Conservation (phyloP, 2,113 vertebrate species). For the Elaphurus davidianus region DNA sequence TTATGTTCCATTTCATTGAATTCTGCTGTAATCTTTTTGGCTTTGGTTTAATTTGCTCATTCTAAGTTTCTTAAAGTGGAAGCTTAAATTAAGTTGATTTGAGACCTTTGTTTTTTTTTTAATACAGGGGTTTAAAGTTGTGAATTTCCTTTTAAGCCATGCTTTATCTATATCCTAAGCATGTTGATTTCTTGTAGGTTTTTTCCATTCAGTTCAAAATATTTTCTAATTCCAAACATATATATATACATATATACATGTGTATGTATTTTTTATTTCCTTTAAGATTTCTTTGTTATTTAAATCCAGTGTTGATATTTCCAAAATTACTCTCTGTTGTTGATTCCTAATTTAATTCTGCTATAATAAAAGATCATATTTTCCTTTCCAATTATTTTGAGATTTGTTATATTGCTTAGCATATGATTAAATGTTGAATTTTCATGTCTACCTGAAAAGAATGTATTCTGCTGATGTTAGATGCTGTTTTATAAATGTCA, state of each 20-base stretch:
- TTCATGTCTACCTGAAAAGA: neutral
- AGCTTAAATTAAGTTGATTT: neutral
- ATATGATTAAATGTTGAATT: neutral
- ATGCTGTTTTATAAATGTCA: neutral
- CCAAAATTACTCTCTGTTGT: neutral
- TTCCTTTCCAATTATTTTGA: constrained; percentile 9
- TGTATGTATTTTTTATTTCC: neutral
- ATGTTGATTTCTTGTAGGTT: neutral
- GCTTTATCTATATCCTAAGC: neutral
- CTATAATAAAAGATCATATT: neutral
- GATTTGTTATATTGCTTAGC: neutral
- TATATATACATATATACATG: neutral
- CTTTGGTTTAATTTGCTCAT: neutral
- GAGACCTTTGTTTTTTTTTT: neutral
- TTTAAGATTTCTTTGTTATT: constrained; percentile 11
- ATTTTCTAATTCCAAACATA: neutral
- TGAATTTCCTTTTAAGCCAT: neutral
- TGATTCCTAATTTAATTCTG: constrained; percentile 15
- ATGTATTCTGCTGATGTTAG: neutral
- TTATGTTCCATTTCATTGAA: constrained; percentile 27
- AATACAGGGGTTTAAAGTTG: neutral
- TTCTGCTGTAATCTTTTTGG: neutral
- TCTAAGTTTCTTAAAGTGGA: neutral
- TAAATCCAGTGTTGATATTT: neutral
- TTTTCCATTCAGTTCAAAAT: neutral